Evolutionary conservation across 2,797 vertebrate genomes (phyloP).

Genomic region (Euphonia xanthogaster): DNA sequence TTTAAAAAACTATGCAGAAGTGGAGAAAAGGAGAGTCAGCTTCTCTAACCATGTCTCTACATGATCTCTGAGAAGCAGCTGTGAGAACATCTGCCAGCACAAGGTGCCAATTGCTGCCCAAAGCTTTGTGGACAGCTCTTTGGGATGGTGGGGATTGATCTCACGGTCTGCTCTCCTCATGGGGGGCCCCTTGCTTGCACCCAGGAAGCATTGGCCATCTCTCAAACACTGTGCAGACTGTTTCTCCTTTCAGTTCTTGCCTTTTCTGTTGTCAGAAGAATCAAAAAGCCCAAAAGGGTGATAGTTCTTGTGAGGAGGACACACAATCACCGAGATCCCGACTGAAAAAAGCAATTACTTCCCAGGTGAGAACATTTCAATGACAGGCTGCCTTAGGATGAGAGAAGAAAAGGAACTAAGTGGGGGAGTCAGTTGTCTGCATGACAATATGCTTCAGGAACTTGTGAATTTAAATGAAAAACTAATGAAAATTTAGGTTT

Average conservation of each 20-base stretch:
- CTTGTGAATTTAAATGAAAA: neutral
- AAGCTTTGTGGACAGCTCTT: neutral
- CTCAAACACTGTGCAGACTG: neutral
- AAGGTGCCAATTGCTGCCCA: neutral
- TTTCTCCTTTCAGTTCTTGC: neutral
- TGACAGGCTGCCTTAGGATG: neutral
- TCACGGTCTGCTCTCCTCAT: rapidly evolving
- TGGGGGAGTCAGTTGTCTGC: neutral
- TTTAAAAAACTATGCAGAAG: neutral
- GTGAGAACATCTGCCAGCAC: neutral
- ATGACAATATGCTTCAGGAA: neutral
- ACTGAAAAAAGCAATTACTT: neutral
- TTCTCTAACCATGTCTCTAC: neutral
- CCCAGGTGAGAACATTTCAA: neutral
- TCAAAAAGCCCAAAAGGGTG: neutral
- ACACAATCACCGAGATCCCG: neutral
- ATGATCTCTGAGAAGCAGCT: neutral
- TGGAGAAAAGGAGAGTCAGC: neutral
- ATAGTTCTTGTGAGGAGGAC: neutral
- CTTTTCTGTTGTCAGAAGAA: neutral
- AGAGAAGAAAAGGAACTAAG: neutral
- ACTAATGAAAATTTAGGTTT: neutral
- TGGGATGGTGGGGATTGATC: rapidly evolving
- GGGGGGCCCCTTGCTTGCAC: neutral
- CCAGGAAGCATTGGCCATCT: neutral